Conservation (phyloP, 2,888 invertebrate genomes). For the Nipponacmea schrenckii region DNA sequence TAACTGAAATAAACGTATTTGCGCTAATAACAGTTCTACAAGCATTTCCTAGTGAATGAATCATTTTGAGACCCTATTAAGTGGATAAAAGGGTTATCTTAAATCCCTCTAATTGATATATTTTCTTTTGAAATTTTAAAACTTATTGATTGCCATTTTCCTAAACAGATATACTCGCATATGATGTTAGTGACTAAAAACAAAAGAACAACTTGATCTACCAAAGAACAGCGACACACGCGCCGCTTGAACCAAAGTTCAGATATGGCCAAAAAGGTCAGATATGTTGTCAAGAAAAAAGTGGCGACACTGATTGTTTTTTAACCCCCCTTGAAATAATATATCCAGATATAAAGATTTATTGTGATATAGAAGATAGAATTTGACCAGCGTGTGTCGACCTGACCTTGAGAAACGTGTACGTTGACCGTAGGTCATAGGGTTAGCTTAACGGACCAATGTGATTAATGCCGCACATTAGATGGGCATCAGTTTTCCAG, state of each 20-base stretch:
- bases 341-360: background rate
- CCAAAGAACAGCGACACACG: too few species aligned
- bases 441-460: constrained; percentile 6
- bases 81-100: too few species aligned
- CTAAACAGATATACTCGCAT: too few species aligned
- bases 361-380: background rate
- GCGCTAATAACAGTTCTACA: too few species aligned
- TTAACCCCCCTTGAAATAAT: background rate
- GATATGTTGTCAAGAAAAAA: constrained; percentile 1
- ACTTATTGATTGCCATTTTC: too few species aligned
- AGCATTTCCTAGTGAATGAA: too few species aligned
- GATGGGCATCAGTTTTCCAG: constrained; percentile 8
- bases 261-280: background rate
- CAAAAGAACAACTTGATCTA: too few species aligned
- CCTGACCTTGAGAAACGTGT: constrained; percentile 4
- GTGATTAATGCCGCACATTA: constrained; percentile 7
- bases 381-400: constrained; percentile 7
- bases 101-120: too few species aligned
- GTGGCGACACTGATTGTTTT: background rate
- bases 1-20: too few species aligned
- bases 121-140: too few species aligned
- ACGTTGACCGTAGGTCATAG: constrained; percentile 1
- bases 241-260: background rate
- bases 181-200: too few species aligned
- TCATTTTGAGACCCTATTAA: too few species aligned